Evolutionary conservation across 1,140 invertebrate genomes (phyloP).

Genomic region (Pachypeltis micranthus): DNA sequence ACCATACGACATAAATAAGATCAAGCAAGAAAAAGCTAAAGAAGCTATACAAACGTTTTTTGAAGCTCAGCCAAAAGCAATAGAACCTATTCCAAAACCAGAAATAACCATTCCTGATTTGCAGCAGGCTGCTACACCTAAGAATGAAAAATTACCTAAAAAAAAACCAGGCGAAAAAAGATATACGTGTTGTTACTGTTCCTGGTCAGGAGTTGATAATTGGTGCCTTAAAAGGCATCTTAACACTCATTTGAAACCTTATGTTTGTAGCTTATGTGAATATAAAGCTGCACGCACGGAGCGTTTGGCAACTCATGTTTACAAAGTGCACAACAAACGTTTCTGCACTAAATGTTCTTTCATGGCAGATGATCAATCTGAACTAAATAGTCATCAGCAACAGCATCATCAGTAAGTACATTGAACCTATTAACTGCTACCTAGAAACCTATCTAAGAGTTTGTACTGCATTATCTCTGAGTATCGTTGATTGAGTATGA

Average conservation of each 20-base stretch:
- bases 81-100: neutral
- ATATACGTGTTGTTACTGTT: constrained; percentile 74
- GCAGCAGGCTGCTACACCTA: neutral
- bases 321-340: constrained; percentile 81
- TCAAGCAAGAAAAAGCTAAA: constrained; percentile 46
- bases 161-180: constrained; percentile 36
- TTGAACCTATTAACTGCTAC: too few species aligned
- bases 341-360: constrained; percentile 77
- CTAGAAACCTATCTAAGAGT: too few species aligned
- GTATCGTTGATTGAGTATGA: too few species aligned
- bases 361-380: constrained; percentile 63
- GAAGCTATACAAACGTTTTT: constrained; percentile 37
- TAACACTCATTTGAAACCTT: constrained; percentile 84
- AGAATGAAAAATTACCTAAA: constrained; percentile 13
- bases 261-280: constrained; percentile 75
- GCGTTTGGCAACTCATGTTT: constrained; percentile 71
- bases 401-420: constrained; percentile 42
- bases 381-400: constrained; percentile 58
- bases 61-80: constrained; percentile 33
- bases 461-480: too few species aligned
- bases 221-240: constrained; percentile 84
- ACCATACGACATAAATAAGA: constrained; percentile 71
- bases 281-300: constrained; percentile 82
- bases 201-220: constrained; percentile 85
- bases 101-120: neutral